Percentiles rank a stretch among this genome's conserved stretches.
phyloP scores from a whole-genome alignment of 2,888 invertebrate genomes.

The Glyphotaelius pellucidus region DNA sequence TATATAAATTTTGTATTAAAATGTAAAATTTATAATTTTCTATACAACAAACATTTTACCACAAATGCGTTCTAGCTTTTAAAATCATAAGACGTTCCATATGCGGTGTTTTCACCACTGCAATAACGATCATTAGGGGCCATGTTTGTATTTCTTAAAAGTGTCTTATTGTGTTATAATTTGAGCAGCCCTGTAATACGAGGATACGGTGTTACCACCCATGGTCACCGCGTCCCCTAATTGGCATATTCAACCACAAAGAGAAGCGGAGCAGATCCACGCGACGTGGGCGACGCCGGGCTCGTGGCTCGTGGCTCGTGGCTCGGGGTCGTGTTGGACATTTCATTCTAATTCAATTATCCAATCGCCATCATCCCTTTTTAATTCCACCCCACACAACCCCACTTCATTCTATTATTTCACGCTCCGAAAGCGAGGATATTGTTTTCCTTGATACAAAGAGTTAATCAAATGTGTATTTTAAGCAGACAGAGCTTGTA shows the following conservation, averaged over 20 bases:
- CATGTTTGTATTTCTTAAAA: not conserved
- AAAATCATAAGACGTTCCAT: too few relatives aligned
- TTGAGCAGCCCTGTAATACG: not conserved
- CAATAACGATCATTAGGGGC: too few relatives aligned
- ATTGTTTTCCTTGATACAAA: not conserved
- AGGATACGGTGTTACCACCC: not conserved
- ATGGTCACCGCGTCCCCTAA: not conserved
- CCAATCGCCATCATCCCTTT: not conserved
- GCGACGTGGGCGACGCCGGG: not conserved
- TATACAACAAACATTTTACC: too few relatives aligned
- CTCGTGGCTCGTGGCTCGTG: not conserved
- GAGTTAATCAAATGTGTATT: not conserved
- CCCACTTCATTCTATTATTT: not conserved
- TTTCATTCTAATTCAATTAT: constrained; percentile 31
- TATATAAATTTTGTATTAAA: too few relatives aligned
- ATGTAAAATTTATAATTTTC: too few relatives aligned
- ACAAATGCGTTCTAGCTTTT: too few relatives aligned
- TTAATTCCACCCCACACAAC: not conserved
- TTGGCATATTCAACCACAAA: not conserved
- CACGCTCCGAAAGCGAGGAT: not conserved
- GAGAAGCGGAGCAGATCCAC: not conserved
- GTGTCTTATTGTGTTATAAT: not conserved
- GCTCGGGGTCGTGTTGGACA: not conserved
- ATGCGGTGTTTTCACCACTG: too few relatives aligned
- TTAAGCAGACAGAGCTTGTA: too few relatives aligned